Base-by-base conservation (phyloP, 2,113 vertebrate species). In the Lophochroa leadbeateri region DNA sequence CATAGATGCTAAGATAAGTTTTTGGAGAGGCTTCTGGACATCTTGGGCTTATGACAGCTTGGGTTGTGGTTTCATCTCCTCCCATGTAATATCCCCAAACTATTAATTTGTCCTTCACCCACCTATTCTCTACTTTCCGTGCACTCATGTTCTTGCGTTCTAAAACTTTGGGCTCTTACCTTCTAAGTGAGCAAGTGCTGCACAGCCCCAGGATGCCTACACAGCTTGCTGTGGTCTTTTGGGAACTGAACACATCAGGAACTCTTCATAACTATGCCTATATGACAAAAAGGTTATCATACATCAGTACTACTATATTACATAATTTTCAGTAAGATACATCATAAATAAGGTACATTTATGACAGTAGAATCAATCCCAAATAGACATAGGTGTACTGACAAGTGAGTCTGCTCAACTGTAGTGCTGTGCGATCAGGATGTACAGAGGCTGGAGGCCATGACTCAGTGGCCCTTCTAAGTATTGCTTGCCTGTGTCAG, bases 91-190 rank as follows among this genome's bases (percentile, higher is more conserved):
- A 10, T 33, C 20, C 29, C 21, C 33, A 39, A 18, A 41, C 13
- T 19, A n/a, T 27, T n/a, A 55, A 25, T 33, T 67, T 64, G 31
- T 35, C 25, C 35, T 61, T 80, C 15, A 18, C 7, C 31, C 21
- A 14, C 17, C 25, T 33, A 24, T 13, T 53, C 10, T 9, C 6
- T 46, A 11, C 25, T 70, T 61, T 52, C 13, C 4, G 10, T 39
- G 23, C 5, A 1, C 31, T 58, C 11, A 0, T 12, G 6, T 50
- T 64, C 31, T 49, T 1, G 1, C 13, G 2, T 37, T 50, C 67
- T 17, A 60, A 55, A 33, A 33, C 28, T 69, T 33, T 58, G 43
- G 13, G 11, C 18, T 60, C 39, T 31, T 11, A 17, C 25, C 39
- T 18, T 17, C 3, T 44, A 7, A 19, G 43, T 11, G 7, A 85